These are phyloP conservation scores for Arvicanthis niloticus DNA, from an alignment of 2,113 vertebrate genomes.

Conservation along the genomic window DNA sequence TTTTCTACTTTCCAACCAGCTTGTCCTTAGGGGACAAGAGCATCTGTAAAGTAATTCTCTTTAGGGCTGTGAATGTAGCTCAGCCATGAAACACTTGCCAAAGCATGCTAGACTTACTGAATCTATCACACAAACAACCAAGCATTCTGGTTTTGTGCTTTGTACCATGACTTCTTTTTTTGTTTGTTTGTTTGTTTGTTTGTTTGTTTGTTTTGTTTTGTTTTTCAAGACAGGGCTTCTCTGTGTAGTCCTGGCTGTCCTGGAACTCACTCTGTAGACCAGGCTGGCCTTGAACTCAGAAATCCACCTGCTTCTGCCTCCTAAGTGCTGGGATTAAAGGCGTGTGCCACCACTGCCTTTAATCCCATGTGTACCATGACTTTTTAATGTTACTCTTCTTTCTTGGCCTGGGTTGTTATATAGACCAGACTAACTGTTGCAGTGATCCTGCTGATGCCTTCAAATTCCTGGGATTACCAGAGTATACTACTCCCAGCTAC, in stretches of 20 bases:
- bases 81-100: neutral
- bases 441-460: neutral
- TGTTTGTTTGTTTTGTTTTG: too few species aligned
- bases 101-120: neutral
- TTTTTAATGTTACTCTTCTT: neutral
- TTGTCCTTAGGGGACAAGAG: constrained; percentile 4
- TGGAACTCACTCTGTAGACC: too few species aligned
- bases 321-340: too few species aligned
- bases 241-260: too few species aligned
- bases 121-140: neutral
- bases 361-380: neutral
- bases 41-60: constrained; percentile 33
- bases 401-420: neutral
- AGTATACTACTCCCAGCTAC: neutral
- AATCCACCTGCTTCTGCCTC: too few species aligned
- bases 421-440: neutral
- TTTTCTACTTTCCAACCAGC: constrained; percentile 5
- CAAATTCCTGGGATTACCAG: neutral
- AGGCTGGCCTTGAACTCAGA: too few species aligned
- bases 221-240: too few species aligned
- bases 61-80: neutral
- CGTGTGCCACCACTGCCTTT: too few species aligned
- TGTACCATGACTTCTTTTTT: neutral
- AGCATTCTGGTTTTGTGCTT: neutral
- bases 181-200: too few species aligned